Conservation (phyloP, 2,888 invertebrate species). For the Agapetus fuscipes region DNA sequence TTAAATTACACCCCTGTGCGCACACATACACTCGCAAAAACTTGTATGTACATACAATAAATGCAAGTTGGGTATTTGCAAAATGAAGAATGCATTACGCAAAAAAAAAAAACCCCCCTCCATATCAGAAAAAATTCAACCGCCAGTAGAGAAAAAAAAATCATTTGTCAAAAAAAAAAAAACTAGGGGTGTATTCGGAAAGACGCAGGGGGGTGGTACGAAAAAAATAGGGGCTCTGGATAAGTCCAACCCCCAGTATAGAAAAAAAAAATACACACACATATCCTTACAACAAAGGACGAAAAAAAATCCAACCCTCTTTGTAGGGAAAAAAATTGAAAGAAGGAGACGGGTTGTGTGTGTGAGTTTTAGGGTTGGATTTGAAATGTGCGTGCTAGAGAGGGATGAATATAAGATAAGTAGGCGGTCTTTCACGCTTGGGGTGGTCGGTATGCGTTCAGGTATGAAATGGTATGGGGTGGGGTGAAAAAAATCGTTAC, state of each 20-base stretch:
- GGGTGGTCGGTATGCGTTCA: constrained; percentile 15
- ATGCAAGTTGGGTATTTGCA: too few species aligned
- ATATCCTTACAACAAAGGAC: constrained; percentile 14
- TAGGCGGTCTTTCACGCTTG: constrained; percentile 8
- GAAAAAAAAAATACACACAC: constrained; percentile 14
- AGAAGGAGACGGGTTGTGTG: too few species aligned
- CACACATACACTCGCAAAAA: too few species aligned
- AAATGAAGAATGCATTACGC: too few species aligned
- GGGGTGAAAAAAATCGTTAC: constrained; percentile 21
- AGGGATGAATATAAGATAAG: too few species aligned
- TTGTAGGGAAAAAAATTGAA: too few species aligned
- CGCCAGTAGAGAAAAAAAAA: constrained; percentile 19
- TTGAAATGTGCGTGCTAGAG: constrained; percentile 1
- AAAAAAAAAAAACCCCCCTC: too few species aligned
- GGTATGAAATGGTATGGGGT: constrained; percentile 20
- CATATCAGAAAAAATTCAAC: too few species aligned
- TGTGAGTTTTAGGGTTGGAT: constrained; percentile 1
- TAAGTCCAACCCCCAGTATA: constrained; percentile 20
- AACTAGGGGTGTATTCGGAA: neutral
- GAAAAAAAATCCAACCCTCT: too few species aligned
- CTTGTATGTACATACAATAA: too few species aligned
- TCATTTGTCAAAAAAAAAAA: constrained; percentile 18
- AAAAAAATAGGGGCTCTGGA: constrained; percentile 11
- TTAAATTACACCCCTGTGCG: too few species aligned
- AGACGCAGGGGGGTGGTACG: neutral